Conservation (phyloP, 53 echinoderm and acorn worm genomes). For the Arbacia lixula region DNA sequence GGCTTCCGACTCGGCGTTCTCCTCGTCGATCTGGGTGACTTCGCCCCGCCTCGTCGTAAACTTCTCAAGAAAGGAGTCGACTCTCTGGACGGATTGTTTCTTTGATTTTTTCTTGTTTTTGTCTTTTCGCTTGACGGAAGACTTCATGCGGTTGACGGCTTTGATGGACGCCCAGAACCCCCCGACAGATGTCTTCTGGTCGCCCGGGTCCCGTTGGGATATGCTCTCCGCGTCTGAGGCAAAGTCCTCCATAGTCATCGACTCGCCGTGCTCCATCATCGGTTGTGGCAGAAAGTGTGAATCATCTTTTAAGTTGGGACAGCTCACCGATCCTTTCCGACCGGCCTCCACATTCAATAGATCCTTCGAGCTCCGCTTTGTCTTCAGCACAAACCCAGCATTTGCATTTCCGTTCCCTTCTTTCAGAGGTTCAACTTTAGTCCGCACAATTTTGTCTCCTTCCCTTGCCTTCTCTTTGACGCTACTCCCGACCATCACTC, state of each 20-base stretch:
- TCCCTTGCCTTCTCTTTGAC: too few species aligned
- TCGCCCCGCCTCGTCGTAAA: constrained; percentile 82
- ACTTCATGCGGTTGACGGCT: constrained; percentile 54
- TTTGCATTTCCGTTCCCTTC: too few species aligned
- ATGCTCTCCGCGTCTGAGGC: constrained; percentile 19
- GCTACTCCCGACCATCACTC: too few species aligned
- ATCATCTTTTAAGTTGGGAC: background rate
- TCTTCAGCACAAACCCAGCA: too few species aligned
- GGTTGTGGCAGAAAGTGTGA: background rate
- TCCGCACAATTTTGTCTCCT: too few species aligned
- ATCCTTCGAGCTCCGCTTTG: too few species aligned
- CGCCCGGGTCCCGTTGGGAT: background rate
- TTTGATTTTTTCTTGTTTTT: constrained; percentile 47
- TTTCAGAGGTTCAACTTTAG: too few species aligned
- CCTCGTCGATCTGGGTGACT: constrained; percentile 18
- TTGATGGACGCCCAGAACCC: constrained; percentile 80
- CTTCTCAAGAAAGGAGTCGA: constrained; percentile 86
- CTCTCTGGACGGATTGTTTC: constrained; percentile 63
- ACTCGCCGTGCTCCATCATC: background rate
- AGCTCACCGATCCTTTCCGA: background rate
- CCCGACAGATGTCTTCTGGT: background rate
- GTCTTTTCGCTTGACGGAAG: constrained; percentile 38
- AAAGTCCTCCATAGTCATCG: constrained; percentile 22
- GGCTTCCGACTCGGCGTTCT: background rate
- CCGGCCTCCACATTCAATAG: background rate